These are phyloP conservation scores for Cinclus mexicanus DNA, from an alignment of 2,113 vertebrate species.

Conservation along the genomic window DNA sequence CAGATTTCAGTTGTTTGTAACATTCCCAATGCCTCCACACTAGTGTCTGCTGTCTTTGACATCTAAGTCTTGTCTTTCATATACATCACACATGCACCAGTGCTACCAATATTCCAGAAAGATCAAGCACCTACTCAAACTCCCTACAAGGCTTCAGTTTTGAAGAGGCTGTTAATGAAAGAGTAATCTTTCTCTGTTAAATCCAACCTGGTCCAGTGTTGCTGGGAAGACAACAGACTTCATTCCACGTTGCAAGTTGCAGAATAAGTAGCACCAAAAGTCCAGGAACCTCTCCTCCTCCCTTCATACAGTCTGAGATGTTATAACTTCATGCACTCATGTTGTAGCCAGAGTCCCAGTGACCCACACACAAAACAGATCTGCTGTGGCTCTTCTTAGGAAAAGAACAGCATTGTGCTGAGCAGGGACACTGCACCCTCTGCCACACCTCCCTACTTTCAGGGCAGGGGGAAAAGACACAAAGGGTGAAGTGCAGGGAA, in stretches of 20 bases:
- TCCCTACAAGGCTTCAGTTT: neutral
- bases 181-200: neutral
- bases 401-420: neutral
- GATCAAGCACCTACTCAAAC: neutral
- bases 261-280: neutral
- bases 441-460: neutral
- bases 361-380: neutral
- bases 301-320: neutral
- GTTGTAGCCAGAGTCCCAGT: neutral
- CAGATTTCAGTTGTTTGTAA: neutral
- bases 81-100: neutral
- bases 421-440: neutral
- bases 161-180: neutral
- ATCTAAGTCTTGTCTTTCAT: neutral
- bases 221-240: neutral
- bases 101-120: neutral
- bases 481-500: neutral
- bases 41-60: neutral
- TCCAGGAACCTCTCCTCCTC: neutral
- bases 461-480: neutral
- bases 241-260: neutral
- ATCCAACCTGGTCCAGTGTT: neutral
- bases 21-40: neutral
- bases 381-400: neutral
- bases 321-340: neutral